These are phyloP conservation scores for Calameuta pallipes DNA, from an alignment of 2,888 invertebrate genomes.

Conservation along the genomic window DNA sequence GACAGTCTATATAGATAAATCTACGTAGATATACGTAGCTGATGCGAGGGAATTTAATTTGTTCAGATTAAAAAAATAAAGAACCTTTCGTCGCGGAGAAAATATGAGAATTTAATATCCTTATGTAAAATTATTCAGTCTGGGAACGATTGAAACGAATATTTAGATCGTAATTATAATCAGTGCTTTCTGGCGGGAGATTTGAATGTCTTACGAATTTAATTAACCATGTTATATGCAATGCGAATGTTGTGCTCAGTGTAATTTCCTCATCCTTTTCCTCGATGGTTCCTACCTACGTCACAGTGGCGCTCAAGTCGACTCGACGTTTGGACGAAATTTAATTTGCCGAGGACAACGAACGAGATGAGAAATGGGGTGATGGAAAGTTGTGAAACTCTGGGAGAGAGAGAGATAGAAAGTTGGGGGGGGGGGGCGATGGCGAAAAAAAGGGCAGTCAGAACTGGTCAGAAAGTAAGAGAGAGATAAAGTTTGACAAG, in stretches of 20 bases:
- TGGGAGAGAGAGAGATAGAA: constrained; percentile 5
- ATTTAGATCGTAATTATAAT: not conserved
- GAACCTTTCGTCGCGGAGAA: not conserved
- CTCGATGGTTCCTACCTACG: not conserved
- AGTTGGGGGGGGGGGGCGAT: not conserved
- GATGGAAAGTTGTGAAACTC: constrained; percentile 3
- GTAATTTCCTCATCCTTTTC: not conserved
- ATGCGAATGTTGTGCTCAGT: not conserved
- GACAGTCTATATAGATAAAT: not conserved
- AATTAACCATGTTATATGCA: not conserved
- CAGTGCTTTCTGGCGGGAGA: not conserved
- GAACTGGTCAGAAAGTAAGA: constrained; percentile 13
- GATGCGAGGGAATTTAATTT: not conserved
- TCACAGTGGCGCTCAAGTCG: not conserved
- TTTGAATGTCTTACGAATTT: not conserved
- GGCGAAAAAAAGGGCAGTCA: constrained; percentile 5
- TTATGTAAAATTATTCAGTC: not conserved
- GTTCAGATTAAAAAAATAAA: not conserved
- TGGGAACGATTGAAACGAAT: not conserved
- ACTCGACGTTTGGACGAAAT: not conserved
- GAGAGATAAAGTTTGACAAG: not conserved
- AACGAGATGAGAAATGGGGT: constrained; percentile 3
- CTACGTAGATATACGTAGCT: not conserved
- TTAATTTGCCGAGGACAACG: not conserved
- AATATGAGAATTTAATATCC: not conserved